These are phyloP conservation scores for Chiroxiphia lanceolata DNA, from an alignment of 2,797 vertebrate species.

Conservation along the genomic window DNA sequence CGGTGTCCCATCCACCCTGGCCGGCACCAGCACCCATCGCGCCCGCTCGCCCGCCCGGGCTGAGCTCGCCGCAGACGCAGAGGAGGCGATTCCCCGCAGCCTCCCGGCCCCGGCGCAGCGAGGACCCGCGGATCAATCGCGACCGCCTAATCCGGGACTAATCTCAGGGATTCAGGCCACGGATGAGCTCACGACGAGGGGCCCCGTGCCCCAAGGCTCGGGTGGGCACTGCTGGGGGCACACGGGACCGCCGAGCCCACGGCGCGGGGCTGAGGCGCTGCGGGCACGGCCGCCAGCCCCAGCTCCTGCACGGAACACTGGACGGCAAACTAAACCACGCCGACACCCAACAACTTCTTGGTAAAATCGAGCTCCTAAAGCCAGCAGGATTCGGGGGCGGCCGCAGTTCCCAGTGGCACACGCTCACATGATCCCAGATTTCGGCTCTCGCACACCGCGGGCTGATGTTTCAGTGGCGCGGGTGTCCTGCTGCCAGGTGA, in stretches of 20 bases:
- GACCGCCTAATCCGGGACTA: slow-evolving; percentile 32
- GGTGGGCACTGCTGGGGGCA: not conserved
- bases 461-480: not conserved
- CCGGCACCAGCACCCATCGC: not conserved
- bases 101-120: not conserved
- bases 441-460: not conserved
- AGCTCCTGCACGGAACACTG: rapidly evolving
- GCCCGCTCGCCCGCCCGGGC: not conserved
- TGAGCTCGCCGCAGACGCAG: not conserved
- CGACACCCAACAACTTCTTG: not conserved
- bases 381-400: not conserved
- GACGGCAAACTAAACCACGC: rapidly evolving
- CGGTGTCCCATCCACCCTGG: not conserved
- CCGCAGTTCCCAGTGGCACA: not conserved
- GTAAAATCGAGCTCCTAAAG: not conserved
- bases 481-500: not conserved
- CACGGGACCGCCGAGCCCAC: rapidly evolving
- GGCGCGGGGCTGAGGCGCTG: not conserved
- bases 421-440: not conserved
- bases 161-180: slow-evolving; percentile 38
- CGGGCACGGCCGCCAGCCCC: rapidly evolving
- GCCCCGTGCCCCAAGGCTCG: not conserved
- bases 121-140: not conserved
- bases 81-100: not conserved
- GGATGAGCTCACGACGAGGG: not conserved